Conservation (phyloP, 1,140 invertebrate genomes). For the Lycorma delicatula region DNA sequence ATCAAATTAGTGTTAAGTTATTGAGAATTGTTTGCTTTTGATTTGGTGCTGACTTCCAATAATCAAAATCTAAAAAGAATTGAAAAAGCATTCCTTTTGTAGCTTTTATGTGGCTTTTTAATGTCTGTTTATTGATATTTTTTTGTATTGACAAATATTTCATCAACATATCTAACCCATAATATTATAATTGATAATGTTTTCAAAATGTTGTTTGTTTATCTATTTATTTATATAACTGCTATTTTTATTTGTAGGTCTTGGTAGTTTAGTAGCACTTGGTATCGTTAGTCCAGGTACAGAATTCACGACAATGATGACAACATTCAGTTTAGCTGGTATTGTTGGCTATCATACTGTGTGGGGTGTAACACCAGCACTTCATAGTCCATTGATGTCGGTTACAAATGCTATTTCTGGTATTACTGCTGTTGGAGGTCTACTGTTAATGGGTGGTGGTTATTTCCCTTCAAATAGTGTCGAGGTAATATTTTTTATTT, state of each 20-base stretch:
- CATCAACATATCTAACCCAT: constrained; percentile 1
- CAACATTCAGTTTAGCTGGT: constrained; percentile 72
- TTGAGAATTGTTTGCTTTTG: too few species aligned
- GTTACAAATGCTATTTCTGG: constrained; percentile 90
- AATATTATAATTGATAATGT: constrained; percentile 7
- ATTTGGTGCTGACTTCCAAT: too few species aligned
- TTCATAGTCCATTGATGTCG: constrained; percentile 88
- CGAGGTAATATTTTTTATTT: too few species aligned
- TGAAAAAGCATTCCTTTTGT: too few species aligned
- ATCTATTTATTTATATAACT: neutral
- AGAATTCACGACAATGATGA: constrained; percentile 79
- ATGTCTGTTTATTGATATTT: neutral
- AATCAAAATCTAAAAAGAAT: too few species aligned
- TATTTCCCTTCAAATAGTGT: constrained; percentile 59
- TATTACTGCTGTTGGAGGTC: constrained; percentile 80
- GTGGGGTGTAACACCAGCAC: constrained; percentile 83
- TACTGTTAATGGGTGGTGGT: constrained; percentile 73
- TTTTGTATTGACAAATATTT: too few species aligned
- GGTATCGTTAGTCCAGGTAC: constrained; percentile 70
- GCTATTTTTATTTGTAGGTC: constrained; percentile 40
- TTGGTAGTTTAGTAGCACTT: constrained; percentile 58
- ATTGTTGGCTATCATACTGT: constrained; percentile 87
- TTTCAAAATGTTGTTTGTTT: neutral
- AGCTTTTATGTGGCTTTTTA: too few species aligned
- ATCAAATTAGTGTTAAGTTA: too few species aligned